These are phyloP conservation scores for Notarius quadriscutis DNA, from an alignment of 2,113 vertebrate species.

Conservation along the genomic window DNA sequence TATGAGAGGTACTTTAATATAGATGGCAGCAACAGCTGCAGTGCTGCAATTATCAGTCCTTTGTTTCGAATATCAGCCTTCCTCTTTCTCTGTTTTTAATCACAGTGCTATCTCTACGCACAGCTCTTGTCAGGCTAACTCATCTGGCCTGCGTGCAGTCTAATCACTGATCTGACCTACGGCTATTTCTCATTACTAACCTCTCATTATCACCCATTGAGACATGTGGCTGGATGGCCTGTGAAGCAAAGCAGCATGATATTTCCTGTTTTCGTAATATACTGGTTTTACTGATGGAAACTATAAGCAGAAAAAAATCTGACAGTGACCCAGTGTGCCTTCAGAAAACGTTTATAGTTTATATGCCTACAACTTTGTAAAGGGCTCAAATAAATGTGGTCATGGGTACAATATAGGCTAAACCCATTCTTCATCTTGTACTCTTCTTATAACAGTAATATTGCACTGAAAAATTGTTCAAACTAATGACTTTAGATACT, in stretches of 20 bases:
- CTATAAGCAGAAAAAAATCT: conserved; percentile 72
- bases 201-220: conserved; percentile 58
- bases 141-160: conserved; percentile 17
- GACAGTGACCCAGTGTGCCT: conserved; percentile 67
- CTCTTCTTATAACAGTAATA: background rate
- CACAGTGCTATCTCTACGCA: background rate
- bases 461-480: background rate
- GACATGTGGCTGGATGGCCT: conserved; percentile 62
- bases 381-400: conserved; percentile 19
- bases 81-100: background rate
- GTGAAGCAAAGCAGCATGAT: conserved; percentile 62
- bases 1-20: background rate
- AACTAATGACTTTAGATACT: conserved; percentile 9
- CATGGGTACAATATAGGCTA: background rate
- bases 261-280: conserved; percentile 66
- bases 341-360: conserved; percentile 64
- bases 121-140: conserved; percentile 25
- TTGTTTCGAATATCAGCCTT: background rate
- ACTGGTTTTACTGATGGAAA: conserved; percentile 71
- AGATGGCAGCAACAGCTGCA: background rate
- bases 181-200: conserved; percentile 34
- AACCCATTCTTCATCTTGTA: background rate
- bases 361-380: conserved; percentile 39
- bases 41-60: background rate
- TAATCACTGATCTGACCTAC: conserved; percentile 37